Evolutionary conservation across 2,888 invertebrate species (phyloP), one percentile per base, ranked within the genome.

Genomic region (Drosophila parthenogenetica): DNA sequence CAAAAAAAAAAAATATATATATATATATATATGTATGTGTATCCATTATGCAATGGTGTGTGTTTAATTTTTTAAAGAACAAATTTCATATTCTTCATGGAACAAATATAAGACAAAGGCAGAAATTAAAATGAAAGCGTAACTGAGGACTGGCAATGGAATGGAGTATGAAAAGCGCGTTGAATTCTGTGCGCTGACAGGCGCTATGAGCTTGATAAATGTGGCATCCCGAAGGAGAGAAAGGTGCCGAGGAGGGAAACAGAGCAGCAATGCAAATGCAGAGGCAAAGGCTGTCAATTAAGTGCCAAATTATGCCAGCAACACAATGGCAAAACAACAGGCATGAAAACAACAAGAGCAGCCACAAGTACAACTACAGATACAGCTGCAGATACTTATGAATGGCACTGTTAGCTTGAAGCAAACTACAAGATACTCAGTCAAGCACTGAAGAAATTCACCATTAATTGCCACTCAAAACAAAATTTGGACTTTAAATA

Each of bases 251-350:
- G 22, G 13, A 14, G 22, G 11, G 16, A 32, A 10, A 1, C 2
- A 11, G 16, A 11, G 13, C 2, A 39, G 25, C 49, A 49, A 19
- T 46, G 79, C 68, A 73, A 51, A 65, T 29, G 42, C 54, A 62
- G 22, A 16, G 7, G 50, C 61, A 74, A 61, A 29, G 37, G 64
- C 82, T 81, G 86, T 86, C 88, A 83, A 83, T 83, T 83, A 83
- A 83, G 74, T 87, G 82, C 86, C 86, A 82, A 81, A 82, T 82
- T 82, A 82, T 85, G 82, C 73, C 80, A 83, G 45, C 43, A 60
- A 58, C 76, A 65, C 25, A 50, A 25, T 55, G 22, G 5, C 43
- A 40, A 4, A 22, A 22, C 22, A 22, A 22, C 22, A 5, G 5
- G 22, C 22, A 5, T 42, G 43, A 7, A 42, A 40, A 39, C 67